Percentiles rank a stretch among this genome's conserved stretches.
Evolutionary conservation across 2,113 vertebrate species (phyloP).

Genomic region (Nyctibius bracteatus): DNA sequence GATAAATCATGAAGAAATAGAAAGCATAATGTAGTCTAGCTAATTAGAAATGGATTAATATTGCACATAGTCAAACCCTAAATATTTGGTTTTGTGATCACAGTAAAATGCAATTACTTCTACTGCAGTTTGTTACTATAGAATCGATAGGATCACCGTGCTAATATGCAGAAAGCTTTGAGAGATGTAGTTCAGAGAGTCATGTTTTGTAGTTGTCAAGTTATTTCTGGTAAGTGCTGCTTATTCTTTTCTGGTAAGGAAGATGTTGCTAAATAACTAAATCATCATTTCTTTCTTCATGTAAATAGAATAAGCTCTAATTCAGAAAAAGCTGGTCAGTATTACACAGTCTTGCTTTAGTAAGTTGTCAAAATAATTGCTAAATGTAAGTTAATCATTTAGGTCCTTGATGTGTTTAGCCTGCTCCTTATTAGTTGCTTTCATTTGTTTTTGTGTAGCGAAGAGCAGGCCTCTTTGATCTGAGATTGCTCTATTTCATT

Average conservation of each 20-base stretch:
- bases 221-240: not conserved
- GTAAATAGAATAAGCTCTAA: not conserved
- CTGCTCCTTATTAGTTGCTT: conserved; percentile 25
- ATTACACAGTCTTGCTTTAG: not conserved
- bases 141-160: conserved; percentile 9
- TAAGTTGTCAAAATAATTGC: conserved; percentile 39
- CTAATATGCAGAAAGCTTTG: not conserved
- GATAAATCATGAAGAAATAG: conserved; percentile 59
- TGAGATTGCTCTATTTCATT: conserved; percentile 29
- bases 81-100: conserved; percentile 57
- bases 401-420: conserved; percentile 20
- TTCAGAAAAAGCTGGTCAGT: not conserved
- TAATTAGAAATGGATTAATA: conserved; percentile 72
- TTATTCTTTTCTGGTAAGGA: not conserved
- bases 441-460: conserved; percentile 37
- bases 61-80: conserved; percentile 31
- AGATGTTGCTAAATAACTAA: not conserved
- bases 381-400: not conserved
- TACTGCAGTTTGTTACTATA: conserved; percentile 8
- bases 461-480: conserved; percentile 26
- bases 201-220: not conserved
- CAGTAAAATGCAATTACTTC: conserved; percentile 60
- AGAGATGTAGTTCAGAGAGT: not conserved
- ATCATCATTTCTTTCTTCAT: not conserved
- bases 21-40: conserved; percentile 41